Conservation (phyloP, 2,888 invertebrate genomes). For the Colostygia pectinataria region DNA sequence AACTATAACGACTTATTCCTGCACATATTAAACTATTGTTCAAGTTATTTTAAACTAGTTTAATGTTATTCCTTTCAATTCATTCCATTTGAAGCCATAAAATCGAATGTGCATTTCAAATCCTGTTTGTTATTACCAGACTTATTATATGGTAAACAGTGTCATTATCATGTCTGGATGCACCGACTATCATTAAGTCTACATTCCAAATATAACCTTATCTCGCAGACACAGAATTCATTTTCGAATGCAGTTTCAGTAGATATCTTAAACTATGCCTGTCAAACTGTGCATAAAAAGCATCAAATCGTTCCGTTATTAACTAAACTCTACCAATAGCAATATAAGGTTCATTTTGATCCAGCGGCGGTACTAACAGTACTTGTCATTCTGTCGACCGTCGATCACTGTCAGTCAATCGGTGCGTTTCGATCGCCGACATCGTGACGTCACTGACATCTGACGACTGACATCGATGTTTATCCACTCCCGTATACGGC, state of each 20-base stretch:
- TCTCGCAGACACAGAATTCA: constrained; percentile 18
- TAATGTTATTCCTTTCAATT: constrained; percentile 17
- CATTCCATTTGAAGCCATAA: constrained; percentile 39
- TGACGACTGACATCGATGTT: constrained; percentile 69
- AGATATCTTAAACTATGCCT: constrained; percentile 36
- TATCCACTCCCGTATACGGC: constrained; percentile 78
- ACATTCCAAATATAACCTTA: constrained; percentile 24
- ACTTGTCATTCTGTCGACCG: constrained; percentile 57
- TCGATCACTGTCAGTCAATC: constrained; percentile 74
- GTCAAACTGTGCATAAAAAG: constrained; percentile 36
- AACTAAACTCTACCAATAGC: constrained; percentile 9
- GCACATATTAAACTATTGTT: background rate
- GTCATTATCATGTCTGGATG: constrained; percentile 75
- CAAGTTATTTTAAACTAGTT: background rate
- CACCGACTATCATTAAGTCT: constrained; percentile 41
- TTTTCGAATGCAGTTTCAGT: constrained; percentile 17
- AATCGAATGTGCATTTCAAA: constrained; percentile 52
- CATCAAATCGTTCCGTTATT: background rate
- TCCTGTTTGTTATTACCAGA: constrained; percentile 60
- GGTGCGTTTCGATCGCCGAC: constrained; percentile 48
- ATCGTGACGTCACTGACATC: constrained; percentile 59
- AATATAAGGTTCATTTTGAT: constrained; percentile 14
- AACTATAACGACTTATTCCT: too few relatives aligned
- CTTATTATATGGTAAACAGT: constrained; percentile 79
- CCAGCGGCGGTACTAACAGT: constrained; percentile 27